phyloP scores from a whole-genome alignment of 2,888 invertebrate genomes.

The Camptogramma bilineatum region DNA sequence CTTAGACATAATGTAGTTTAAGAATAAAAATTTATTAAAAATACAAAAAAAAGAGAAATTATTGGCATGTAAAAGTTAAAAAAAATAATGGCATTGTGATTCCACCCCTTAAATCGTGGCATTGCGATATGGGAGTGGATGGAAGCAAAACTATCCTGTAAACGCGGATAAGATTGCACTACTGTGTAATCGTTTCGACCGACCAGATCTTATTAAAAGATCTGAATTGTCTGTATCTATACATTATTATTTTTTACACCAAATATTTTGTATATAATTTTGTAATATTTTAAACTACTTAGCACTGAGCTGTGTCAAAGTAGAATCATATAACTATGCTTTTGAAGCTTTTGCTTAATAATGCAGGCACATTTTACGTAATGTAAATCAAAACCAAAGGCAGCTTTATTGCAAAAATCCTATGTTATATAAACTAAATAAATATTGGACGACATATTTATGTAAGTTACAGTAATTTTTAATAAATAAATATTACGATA shows the following conservation, averaged over 20 bases:
- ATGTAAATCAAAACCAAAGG: slow-evolving; percentile 65
- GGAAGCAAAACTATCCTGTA: slow-evolving; percentile 78
- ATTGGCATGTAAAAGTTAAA: slow-evolving; percentile 49
- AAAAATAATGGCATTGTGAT: slow-evolving; percentile 79
- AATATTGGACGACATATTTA: slow-evolving; percentile 64
- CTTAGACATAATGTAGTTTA: slow-evolving; percentile 76
- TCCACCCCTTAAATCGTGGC: slow-evolving; percentile 62
- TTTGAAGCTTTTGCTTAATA: slow-evolving; percentile 76
- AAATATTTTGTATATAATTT: slow-evolving; percentile 81
- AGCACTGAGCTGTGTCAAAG: slow-evolving; percentile 69
- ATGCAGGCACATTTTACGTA: slow-evolving; percentile 62
- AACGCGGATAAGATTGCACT: slow-evolving; percentile 78
- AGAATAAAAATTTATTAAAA: slow-evolving; percentile 60
- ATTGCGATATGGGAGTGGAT: slow-evolving; percentile 62
- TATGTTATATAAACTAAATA: slow-evolving; percentile 60
- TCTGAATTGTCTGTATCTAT: slow-evolving; percentile 76
- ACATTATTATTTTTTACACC: slow-evolving; percentile 75
- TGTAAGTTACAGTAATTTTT: slow-evolving; percentile 74
- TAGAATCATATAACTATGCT: slow-evolving; percentile 73
- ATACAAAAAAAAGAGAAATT: slow-evolving; percentile 52
- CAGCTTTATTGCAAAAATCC: slow-evolving; percentile 71
- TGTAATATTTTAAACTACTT: slow-evolving; percentile 57
- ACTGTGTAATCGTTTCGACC: slow-evolving; percentile 82
- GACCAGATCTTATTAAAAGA: slow-evolving; percentile 81
- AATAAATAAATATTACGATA: slow-evolving; percentile 70